Evolutionary conservation across 2,113 vertebrate species (phyloP).

Genomic region (Thymallus thymallus): DNA sequence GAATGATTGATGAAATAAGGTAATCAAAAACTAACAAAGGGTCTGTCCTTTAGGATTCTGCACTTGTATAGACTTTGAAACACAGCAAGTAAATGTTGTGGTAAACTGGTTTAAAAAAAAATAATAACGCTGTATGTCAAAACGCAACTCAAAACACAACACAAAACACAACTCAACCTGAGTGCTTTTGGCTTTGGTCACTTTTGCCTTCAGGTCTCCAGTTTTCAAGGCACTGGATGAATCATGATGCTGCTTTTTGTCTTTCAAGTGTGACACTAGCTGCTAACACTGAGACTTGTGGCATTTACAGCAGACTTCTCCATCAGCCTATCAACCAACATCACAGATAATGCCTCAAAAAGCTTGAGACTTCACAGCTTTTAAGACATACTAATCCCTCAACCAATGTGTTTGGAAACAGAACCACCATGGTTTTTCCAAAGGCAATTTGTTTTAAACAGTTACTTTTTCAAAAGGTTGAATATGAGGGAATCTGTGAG

Average conservation of each 20-base stretch:
- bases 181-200: no score
- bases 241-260: slow-evolving; percentile 17
- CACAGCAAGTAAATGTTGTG: no score
- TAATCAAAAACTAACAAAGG: no score
- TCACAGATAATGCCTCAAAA: not conserved
- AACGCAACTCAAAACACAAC: no score
- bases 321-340: slow-evolving; percentile 55
- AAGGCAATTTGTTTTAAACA: slow-evolving; percentile 67
- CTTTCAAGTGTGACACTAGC: not conserved
- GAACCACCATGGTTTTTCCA: slow-evolving; percentile 35
- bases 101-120: no score
- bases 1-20: no score
- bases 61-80: no score
- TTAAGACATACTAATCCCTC: slow-evolving; percentile 59
- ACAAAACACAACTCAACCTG: no score
- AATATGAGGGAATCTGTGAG: slow-evolving; percentile 55
- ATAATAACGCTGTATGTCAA: no score
- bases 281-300: slow-evolving; percentile 32
- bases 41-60: no score
- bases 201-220: no score
- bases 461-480: slow-evolving; percentile 68
- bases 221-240: slow-evolving; percentile 24
- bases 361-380: slow-evolving; percentile 56
- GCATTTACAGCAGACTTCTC: slow-evolving; percentile 40
- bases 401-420: slow-evolving; percentile 40